Percentiles rank a stretch among this genome's conserved stretches.
These are phyloP conservation scores for Hydrophis major DNA, from an alignment of 2,797 vertebrate species.

Conservation along the genomic window DNA sequence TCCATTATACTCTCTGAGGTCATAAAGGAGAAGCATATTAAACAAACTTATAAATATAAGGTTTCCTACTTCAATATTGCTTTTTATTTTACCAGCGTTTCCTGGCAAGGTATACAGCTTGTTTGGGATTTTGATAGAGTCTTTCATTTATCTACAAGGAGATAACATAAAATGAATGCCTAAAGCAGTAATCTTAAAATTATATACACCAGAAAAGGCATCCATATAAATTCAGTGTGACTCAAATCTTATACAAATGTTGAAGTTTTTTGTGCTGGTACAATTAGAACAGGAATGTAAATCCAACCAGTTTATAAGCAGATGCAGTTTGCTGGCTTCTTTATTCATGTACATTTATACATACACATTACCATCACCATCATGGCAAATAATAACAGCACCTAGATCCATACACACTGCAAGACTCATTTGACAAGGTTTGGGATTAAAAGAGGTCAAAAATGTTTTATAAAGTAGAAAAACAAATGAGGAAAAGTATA, in stretches of 20 bases:
- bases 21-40: neutral
- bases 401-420: neutral
- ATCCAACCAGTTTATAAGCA: neutral
- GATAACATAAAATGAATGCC: neutral
- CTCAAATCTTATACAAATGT: neutral
- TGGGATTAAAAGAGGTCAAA: neutral
- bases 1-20: neutral
- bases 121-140: neutral
- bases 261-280: neutral
- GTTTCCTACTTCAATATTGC: neutral
- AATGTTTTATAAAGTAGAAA: neutral
- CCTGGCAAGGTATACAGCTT: neutral
- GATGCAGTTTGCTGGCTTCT: neutral
- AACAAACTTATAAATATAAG: neutral
- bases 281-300: neutral
- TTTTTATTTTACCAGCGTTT: slow-evolving; percentile 8
- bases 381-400: neutral
- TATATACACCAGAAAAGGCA: neutral
- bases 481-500: neutral
- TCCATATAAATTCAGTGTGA: neutral
- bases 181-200: neutral
- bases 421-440: neutral
- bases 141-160: accelerated
- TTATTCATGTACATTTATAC: no score
- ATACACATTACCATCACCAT: neutral